Evolutionary conservation across 2,797 vertebrate species (phyloP).

Genomic region (Phylloscopus collybita): DNA sequence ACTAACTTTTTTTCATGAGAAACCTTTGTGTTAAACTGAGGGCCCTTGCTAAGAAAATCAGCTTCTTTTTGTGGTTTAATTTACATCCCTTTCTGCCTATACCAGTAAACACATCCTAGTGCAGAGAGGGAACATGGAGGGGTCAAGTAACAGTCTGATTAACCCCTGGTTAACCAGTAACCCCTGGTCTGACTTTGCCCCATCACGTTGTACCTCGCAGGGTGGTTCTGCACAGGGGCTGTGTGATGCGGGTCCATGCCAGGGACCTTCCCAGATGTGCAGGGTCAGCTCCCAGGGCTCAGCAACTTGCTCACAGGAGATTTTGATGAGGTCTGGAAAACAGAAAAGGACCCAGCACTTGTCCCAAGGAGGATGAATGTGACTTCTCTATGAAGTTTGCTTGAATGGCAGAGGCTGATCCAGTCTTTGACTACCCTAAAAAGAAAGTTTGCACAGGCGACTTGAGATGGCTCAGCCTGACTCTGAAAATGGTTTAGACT

Average conservation of each 20-base stretch:
- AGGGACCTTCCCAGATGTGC: not conserved
- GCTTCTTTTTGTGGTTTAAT: not conserved
- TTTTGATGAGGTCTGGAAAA: not conserved
- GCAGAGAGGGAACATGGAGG: not conserved
- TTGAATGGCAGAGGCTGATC: not conserved
- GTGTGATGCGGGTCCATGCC: rapidly evolving
- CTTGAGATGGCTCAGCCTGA: not conserved
- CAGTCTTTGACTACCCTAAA: not conserved
- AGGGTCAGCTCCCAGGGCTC: not conserved
- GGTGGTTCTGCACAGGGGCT: not conserved
- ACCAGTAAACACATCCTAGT: not conserved
- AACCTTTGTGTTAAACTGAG: not conserved
- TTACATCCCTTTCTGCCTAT: not conserved
- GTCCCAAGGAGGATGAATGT: not conserved
- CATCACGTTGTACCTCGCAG: rapidly evolving
- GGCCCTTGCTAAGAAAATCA: not conserved
- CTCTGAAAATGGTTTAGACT: not conserved
- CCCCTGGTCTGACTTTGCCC: not conserved
- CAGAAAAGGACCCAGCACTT: not conserved
- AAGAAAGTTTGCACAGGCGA: not conserved
- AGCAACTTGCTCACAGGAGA: not conserved
- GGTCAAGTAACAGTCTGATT: not conserved
- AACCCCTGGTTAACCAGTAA: too few relatives aligned
- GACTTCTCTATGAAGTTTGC: not conserved
- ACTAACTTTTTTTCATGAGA: not conserved